Base-by-base conservation (phyloP, 1,140 invertebrate species). In the Zaprionus gabonicus region DNA sequence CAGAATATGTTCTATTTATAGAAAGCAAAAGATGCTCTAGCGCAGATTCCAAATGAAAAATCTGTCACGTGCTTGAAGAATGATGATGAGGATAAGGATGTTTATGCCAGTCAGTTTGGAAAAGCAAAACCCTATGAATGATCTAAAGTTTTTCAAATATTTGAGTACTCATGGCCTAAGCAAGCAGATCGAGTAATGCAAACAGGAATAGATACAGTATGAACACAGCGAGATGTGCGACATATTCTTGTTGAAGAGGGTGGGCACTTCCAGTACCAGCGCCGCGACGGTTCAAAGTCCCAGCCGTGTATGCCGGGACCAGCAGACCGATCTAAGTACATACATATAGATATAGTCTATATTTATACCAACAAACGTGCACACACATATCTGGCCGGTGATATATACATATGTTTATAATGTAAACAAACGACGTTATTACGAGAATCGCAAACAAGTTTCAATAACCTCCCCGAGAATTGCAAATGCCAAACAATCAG, bases 391-490 rank as follows among this genome's bases (percentile, higher is more conserved):
- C 51, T 66, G 49, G 55, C n/a, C 78, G 34, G 34, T 51, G 66
- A 85, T 78, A 81, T 70, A 66, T 51, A 38, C 38, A 41, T 36
- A 38, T 66, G 81, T 71, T 73, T 68, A 53, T 69, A 70, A 74
- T 80, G 84, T 86, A 86, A 87, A 86, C 80, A 86, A 78, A 66
- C 41, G 23, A 13, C 36, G 38, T 49, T 57, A 55, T 72, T 72
- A 44, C 57, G 20, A 9, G n/a, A 58, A 58, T 57, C 55, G 70
- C 83, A 86, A 86, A 86, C 83, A 86, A 87, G 83, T 87, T 87
- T 87, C 83, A 87, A 88, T 83, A 88, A 83, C 80, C 77, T 79
- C 71, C 27, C 68, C 56, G 23, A 36, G 9, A 55, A 82, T 41
- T 41, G 74, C 73, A 55, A 65, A 70, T 68, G 56, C 64, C 71